Percentiles rank a stretch among this genome's conserved stretches.
Evolutionary conservation across 2,888 invertebrate species (phyloP).

Genomic region (Brachypterus glaber): DNA sequence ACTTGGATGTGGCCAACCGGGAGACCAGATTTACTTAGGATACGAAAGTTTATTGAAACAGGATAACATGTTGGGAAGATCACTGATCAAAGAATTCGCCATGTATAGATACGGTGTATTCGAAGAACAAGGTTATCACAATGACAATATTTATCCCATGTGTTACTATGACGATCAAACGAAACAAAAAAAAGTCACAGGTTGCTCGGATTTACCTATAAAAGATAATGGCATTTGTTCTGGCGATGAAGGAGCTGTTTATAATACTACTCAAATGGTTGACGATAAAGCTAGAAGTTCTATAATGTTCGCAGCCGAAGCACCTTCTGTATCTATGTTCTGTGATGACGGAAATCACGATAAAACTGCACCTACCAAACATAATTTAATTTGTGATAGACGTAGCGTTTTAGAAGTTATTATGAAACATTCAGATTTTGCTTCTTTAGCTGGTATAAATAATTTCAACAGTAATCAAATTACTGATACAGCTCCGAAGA

Average conservation of each 20-base stretch:
- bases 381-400: constrained; percentile 53
- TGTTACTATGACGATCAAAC: constrained; percentile 43
- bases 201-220: constrained; percentile 46
- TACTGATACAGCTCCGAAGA: constrained; percentile 41
- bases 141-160: constrained; percentile 49
- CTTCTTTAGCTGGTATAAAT: constrained; percentile 22
- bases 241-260: constrained; percentile 17
- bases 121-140: constrained; percentile 52
- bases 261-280: constrained; percentile 39
- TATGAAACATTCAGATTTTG: constrained; percentile 46
- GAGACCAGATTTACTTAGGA: constrained; percentile 49
- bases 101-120: constrained; percentile 61
- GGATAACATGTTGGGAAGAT: constrained; percentile 37
- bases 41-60: constrained; percentile 36
- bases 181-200: constrained; percentile 39
- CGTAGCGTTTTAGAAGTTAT: constrained; percentile 52
- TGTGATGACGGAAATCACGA: constrained; percentile 55
- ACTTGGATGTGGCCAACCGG: constrained; percentile 48
- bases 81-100: constrained; percentile 53
- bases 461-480: constrained; percentile 31
- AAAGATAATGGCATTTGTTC: constrained; percentile 36
- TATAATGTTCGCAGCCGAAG: constrained; percentile 46
- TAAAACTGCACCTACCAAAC: constrained; percentile 53
- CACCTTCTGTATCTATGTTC: constrained; percentile 47
- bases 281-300: constrained; percentile 44